A percentile compares a stretch with the other conserved stretches of the same genome.
Conservation (phyloP, 2,113 vertebrate genomes). For the Crotalus horridus region DNA sequence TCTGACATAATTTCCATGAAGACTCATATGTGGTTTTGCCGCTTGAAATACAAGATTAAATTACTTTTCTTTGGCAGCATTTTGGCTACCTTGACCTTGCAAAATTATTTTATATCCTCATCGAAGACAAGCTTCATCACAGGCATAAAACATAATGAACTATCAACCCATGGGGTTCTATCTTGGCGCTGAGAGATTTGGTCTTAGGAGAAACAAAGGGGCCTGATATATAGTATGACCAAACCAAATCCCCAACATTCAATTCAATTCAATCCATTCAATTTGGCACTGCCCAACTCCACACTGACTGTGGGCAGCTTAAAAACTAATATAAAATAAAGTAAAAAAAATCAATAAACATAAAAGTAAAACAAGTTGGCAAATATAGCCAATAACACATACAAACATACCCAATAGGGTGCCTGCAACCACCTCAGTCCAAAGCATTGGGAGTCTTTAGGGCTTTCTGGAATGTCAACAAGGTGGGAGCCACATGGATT, state of each 20-base stretch:
- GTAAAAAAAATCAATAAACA: not conserved
- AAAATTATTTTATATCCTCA: not conserved
- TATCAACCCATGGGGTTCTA: not conserved
- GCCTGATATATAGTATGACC: not conserved
- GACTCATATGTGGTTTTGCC: not conserved
- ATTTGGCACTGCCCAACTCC: not conserved
- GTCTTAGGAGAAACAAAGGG: not conserved
- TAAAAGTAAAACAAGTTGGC: not conserved
- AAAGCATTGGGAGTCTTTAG: not conserved
- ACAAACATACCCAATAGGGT: not conserved
- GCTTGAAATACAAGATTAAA: not conserved
- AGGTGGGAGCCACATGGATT: not conserved
- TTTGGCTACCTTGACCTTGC: not conserved
- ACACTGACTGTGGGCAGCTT: not conserved
- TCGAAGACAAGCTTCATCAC: not conserved
- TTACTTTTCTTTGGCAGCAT: not conserved
- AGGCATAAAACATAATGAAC: not conserved
- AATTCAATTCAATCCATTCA: not conserved
- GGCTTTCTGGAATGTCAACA: not conserved
- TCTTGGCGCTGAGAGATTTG: not conserved
- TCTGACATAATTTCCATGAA: not conserved
- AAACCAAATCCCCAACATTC: not conserved
- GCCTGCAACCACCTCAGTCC: not conserved
- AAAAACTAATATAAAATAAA: not conserved
- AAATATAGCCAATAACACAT: not conserved